Evolutionary conservation across 30 jellyfish, hydroid and myxozoan genomes (phyloP), one percentile per base, ranked within the genome.

Genomic region (Turritopsis dohrnii): DNA sequence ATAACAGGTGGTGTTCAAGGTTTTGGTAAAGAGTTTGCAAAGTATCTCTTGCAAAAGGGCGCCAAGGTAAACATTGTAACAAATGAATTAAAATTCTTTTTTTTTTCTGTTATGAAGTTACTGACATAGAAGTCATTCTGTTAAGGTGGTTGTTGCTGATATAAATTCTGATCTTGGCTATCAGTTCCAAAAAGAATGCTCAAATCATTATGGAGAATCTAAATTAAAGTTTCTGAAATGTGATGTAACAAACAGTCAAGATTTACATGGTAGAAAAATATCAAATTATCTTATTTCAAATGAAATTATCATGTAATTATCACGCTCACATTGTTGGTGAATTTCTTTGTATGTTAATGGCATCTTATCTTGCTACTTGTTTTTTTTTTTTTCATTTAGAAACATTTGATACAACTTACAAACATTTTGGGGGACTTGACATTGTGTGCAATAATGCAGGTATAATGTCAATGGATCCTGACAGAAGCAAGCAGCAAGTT

Each of bases 1-100:
- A 89, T 89, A 18, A 89, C 96, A 29, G 96, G 96, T n/a, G 96
- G 96, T 1, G 53, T 83, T 52, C 96, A 89, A 79, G 96, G 96
- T 26, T 89, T 89, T 79, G 96, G 96, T 25, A 65, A 76, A 52
- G 92, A 87, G 52, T 89, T 89, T 80, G 81, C 92, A 21, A 74
- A 66, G 52, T 85, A 81, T 28, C 79, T 89, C 54, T 81, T 89
- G n/a, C 79, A 80, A 25, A 81, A 84, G 29, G 96, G 96, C 16
- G 88, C 92, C 21, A 83, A 74, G 96, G 96, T 89, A 74, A 19
- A 13, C 60, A 41, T 41, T 41, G n/a, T n/a, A n/a, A n/a, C n/a
- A n/a, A n/a, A n/a, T n/a, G n/a, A n/a, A n/a, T n/a, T n/a, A n/a
- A n/a, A n/a, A n/a, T n/a, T n/a, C n/a, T n/a, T n/a, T n/a, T n/a